Percentiles rank a stretch among this genome's conserved stretches.
Conservation (phyloP, 1,140 invertebrate species). For the Bombus sibiricus region DNA sequence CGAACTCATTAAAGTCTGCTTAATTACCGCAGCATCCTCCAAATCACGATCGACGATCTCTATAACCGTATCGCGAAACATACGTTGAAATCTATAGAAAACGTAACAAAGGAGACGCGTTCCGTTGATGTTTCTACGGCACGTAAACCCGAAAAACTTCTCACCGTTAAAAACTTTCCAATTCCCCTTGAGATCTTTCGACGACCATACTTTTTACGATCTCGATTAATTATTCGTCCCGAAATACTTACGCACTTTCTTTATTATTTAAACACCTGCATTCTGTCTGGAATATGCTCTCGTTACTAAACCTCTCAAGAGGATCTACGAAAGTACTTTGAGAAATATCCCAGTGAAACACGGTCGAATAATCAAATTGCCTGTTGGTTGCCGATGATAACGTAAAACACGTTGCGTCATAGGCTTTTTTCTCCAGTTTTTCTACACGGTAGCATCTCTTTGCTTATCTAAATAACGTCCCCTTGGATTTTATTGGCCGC, state of each 20-base stretch:
- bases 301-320: background rate
- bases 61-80: background rate
- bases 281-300: background rate
- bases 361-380: background rate
- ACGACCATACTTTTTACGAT: background rate
- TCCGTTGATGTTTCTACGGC: background rate
- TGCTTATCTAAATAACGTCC: slow-evolving; percentile 21
- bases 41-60: too few relatives aligned
- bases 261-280: background rate
- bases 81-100: background rate
- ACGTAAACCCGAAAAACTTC: background rate
- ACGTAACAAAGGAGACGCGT: background rate
- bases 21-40: background rate
- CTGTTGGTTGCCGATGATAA: background rate
- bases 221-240: background rate
- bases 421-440: background rate
- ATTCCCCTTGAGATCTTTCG: background rate
- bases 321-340: background rate
- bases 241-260: too few relatives aligned
- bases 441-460: slow-evolving; percentile 13
- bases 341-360: background rate
- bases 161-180: slow-evolving; percentile 1
- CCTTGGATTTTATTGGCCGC: slow-evolving; percentile 4
- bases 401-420: background rate
- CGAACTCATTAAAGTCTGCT: background rate